phyloP scores from a whole-genome alignment of 30 jellyfish, hydroid and myxozoan species.

The Aurelia sp. region DNA sequence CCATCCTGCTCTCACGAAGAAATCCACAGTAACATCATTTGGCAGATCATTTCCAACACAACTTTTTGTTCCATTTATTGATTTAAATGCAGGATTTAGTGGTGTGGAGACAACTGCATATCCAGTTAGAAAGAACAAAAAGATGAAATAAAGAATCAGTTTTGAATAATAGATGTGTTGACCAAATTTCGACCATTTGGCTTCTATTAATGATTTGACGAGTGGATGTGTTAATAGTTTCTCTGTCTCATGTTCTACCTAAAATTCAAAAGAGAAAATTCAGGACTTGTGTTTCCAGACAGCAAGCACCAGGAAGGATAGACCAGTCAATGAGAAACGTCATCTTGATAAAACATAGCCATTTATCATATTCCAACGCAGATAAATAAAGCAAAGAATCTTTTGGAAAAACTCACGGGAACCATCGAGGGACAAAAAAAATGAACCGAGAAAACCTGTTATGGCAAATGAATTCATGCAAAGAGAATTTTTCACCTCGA shows the following conservation, averaged over 20 bases:
- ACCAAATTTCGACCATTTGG: constrained; percentile 79
- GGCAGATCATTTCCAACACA: constrained; percentile 25
- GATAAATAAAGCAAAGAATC: no score
- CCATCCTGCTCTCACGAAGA: constrained; percentile 35
- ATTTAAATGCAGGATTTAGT: constrained; percentile 18
- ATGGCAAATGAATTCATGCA: no score
- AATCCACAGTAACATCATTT: not conserved
- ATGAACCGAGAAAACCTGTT: no score
- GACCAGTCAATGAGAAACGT: no score
- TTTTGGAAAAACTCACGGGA: no score
- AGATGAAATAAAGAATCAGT: constrained; percentile 25
- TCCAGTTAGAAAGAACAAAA: constrained; percentile 56
- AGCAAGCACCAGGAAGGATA: no score
- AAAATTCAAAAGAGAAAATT: not conserved
- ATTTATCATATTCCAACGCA: no score
- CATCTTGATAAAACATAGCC: no score
- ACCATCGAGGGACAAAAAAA: no score
- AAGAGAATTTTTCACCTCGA: no score
- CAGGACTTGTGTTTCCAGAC: not conserved
- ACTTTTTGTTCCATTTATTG: constrained; percentile 19
- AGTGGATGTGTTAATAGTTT: constrained; percentile 68
- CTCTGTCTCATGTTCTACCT: constrained; percentile 64
- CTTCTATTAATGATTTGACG: constrained; percentile 50
- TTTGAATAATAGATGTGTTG: constrained; percentile 73
- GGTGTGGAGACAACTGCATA: constrained; percentile 70